Percentiles rank a stretch among this genome's conserved stretches.
Evolutionary conservation across 1,140 invertebrate genomes (phyloP).

Genomic region (Coptotermes formosanus): DNA sequence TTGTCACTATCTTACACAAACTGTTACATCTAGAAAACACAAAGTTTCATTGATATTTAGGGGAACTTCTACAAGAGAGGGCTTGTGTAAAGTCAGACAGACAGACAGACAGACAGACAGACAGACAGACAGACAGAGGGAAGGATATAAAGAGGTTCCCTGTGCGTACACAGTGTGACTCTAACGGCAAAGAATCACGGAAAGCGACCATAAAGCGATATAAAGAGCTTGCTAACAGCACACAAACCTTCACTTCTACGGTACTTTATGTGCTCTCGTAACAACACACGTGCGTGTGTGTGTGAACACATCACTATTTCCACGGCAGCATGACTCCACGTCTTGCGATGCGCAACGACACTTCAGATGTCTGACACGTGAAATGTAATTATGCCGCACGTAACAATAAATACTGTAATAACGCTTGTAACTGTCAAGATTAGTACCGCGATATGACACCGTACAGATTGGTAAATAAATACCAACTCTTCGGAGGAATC

Average conservation of each 20-base stretch:
- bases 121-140: not conserved
- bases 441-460: too few relatives aligned
- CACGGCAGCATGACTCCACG: not conserved
- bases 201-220: not conserved
- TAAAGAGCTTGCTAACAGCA: not conserved
- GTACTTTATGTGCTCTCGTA: not conserved
- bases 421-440: too few relatives aligned
- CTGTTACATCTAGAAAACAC: not conserved
- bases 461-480: too few relatives aligned
- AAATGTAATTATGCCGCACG: too few relatives aligned
- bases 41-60: not conserved
- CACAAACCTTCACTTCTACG: not conserved
- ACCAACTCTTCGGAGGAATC: too few relatives aligned
- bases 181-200: not conserved
- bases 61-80: not conserved
- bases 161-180: not conserved
- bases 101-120: not conserved
- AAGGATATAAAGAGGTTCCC: not conserved
- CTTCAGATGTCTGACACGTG: too few relatives aligned
- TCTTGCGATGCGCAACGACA: too few relatives aligned
- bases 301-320: not conserved
- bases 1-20: constrained; percentile 1
- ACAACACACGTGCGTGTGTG: not conserved
- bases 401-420: too few relatives aligned
- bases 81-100: not conserved